phyloP scores from a whole-genome alignment of 2,888 invertebrate genomes.

The Antheraea yamamai region DNA sequence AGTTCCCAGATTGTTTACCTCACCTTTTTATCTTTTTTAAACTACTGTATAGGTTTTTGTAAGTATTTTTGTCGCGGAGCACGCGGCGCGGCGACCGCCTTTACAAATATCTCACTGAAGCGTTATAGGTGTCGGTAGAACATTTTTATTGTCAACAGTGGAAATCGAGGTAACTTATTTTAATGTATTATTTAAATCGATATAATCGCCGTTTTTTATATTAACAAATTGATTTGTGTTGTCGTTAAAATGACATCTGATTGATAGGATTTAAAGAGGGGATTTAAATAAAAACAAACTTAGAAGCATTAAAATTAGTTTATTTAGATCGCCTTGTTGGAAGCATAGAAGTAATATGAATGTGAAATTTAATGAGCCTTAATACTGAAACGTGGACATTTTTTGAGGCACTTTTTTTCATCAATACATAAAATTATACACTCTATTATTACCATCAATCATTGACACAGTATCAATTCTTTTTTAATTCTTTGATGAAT shows the following conservation, averaged over 20 bases:
- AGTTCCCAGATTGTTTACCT: conserved; percentile 77
- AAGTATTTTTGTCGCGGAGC: conserved; percentile 71
- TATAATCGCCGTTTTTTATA: conserved; percentile 23
- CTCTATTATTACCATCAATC: neutral
- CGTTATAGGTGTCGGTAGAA: conserved; percentile 52
- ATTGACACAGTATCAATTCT: neutral
- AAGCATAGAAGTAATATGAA: conserved; percentile 4
- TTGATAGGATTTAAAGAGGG: conserved; percentile 10
- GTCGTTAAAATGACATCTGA: conserved; percentile 25
- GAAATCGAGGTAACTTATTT: conserved; percentile 67
- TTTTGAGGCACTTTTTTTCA: neutral
- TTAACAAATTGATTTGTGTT: conserved; percentile 20
- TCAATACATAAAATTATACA: neutral
- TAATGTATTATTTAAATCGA: conserved; percentile 72
- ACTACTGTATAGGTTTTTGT: conserved; percentile 72
- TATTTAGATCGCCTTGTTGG: conserved; percentile 13
- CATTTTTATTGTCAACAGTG: conserved; percentile 59
- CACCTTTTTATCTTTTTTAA: conserved; percentile 79
- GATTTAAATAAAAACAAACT: conserved; percentile 15
- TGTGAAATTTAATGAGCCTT: conserved; percentile 23
- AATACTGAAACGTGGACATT: conserved; percentile 32
- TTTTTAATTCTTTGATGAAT: conserved; percentile 3
- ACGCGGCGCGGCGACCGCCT: conserved; percentile 73
- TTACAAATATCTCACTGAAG: conserved; percentile 68
- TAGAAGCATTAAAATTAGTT: conserved; percentile 14